Base-by-base conservation (phyloP, 2,888 invertebrate genomes). In the Bellardia bayeri region DNA sequence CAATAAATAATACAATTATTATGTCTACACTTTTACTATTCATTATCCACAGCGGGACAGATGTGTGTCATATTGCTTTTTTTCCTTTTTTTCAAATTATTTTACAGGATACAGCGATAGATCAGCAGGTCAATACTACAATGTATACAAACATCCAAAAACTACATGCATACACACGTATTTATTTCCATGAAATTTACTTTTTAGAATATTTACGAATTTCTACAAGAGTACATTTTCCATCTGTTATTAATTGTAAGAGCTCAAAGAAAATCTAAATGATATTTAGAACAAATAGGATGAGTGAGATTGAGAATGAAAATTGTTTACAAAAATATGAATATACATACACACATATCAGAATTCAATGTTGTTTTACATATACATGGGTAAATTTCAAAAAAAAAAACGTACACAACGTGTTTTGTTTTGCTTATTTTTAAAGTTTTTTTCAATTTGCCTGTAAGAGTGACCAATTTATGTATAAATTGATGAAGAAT, bases 51-150 rank as follows among this genome's bases (percentile, higher is more conserved):
- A 49, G 45, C 23, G 30, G 14, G 61, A 66, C 87, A 87, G 87
- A 87, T 87, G 87, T 78, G 66, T 76, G 76, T 56, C 86, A 87
- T 83, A 72, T 80, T 80, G 66, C 30, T 61, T 82, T 82, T 74
- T 82, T 3, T 42, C 13, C 79, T 74, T 82, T 3, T 42, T 9
- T 54, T 72, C 61, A 72, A 68, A 58, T 9, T 3, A 54, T 56
- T 66, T n/a, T 61, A 23, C 71, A 87, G 81, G 72, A 87, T 80
- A 33, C 63, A 58, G 16, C 37, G 14, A 49, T 37, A 71, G 72
- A 76, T 49, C 69, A 61, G 84, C 81, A 87, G 83, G 80, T 87
- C 61, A 71, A 45, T 69, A 58, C 40, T 54, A 71, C 30, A 68
- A 51, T 14, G 14, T 58, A 23, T 71, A 9, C 69, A 56, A 8